Percentiles rank a stretch among this genome's conserved stretches.
phyloP scores from a whole-genome alignment of 1,140 invertebrate genomes.

The Diabrotica virgifera region DNA sequence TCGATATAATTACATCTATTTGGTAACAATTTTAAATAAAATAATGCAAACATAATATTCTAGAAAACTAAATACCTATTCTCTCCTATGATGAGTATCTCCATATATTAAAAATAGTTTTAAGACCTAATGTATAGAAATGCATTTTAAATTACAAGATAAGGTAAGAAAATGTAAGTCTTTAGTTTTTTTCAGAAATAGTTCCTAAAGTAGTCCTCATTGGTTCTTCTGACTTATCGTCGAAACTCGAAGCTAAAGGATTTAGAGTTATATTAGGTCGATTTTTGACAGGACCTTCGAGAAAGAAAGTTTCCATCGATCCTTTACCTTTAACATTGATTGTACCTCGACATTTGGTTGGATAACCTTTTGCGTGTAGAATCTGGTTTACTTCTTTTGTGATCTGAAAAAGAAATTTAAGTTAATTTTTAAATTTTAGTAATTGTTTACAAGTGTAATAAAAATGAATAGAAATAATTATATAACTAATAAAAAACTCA shows the following conservation, averaged over 20 bases:
- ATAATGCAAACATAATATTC: too few relatives aligned
- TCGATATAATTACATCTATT: too few relatives aligned
- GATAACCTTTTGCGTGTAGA: constrained; percentile 68
- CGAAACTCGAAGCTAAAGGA: constrained; percentile 35
- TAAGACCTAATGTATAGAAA: too few relatives aligned
- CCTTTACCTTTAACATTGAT: constrained; percentile 93
- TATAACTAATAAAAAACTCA: too few relatives aligned
- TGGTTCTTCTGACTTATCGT: constrained; percentile 20
- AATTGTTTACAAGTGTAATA: neutral
- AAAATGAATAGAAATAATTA: too few relatives aligned
- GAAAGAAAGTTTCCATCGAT: constrained; percentile 90
- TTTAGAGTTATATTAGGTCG: constrained; percentile 44
- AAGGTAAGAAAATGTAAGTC: neutral
- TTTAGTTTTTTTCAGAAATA: constrained; percentile 35
- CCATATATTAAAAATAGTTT: too few relatives aligned
- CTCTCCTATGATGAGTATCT: too few relatives aligned
- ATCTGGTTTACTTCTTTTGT: constrained; percentile 84
- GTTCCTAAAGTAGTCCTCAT: constrained; percentile 32
- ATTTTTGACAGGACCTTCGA: constrained; percentile 55
- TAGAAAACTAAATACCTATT: too few relatives aligned
- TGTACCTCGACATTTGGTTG: constrained; percentile 73
- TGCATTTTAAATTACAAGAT: too few relatives aligned
- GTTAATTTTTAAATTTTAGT: constrained; percentile 65
- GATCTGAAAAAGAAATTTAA: constrained; percentile 59
- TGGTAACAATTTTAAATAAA: too few relatives aligned